Base-by-base conservation (phyloP, 2,888 invertebrate species). In the Pycnomerus fuliginosus region DNA sequence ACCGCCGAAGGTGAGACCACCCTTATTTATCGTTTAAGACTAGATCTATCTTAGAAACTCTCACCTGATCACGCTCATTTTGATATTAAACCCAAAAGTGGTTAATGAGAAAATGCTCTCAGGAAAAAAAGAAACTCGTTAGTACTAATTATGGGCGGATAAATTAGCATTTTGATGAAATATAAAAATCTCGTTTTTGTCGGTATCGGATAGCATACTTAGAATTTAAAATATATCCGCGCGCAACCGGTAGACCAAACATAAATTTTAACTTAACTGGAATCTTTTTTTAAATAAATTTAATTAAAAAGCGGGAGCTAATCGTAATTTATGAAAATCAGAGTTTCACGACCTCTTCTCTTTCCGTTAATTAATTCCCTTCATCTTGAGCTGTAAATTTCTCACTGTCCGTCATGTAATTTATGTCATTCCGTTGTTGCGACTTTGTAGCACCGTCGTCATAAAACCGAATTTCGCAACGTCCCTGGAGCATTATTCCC, bases 1-100 rank as follows among this genome's bases (percentile, higher is more conserved):
- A 61, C 65, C 66, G 68, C 62, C 65, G 56, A 60, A 59, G 62
- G 50, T 50, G 52, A 60, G 69, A 69, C 69, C 69, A 70, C 69
- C 64, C 55, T 51, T 55, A 53, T 34, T 39, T 27, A 28, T 27
- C 43, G 32, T 31, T 43, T 43, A 37, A 35, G 24, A 28, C 10
- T 13, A n/a, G 8, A 10, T 28, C 12, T n/a, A 28, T 13, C 28
- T n/a, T 11, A 28, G 28, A 28, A 12, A 7, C 28, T 2, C n/a
- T n/a, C n/a, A n/a, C n/a, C n/a, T n/a, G n/a, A n/a, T n/a, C n/a
- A n/a, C n/a, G n/a, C n/a, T n/a, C n/a, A n/a, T n/a, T n/a, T n/a
- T n/a, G n/a, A n/a, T n/a, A n/a, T n/a, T n/a, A n/a, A n/a, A n/a
- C n/a, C n/a, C n/a, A n/a, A n/a, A n/a, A n/a, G n/a, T n/a, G n/a